These are phyloP conservation scores for Hyles vespertilio DNA, from an alignment of 1,140 invertebrate species.

Conservation along the genomic window DNA sequence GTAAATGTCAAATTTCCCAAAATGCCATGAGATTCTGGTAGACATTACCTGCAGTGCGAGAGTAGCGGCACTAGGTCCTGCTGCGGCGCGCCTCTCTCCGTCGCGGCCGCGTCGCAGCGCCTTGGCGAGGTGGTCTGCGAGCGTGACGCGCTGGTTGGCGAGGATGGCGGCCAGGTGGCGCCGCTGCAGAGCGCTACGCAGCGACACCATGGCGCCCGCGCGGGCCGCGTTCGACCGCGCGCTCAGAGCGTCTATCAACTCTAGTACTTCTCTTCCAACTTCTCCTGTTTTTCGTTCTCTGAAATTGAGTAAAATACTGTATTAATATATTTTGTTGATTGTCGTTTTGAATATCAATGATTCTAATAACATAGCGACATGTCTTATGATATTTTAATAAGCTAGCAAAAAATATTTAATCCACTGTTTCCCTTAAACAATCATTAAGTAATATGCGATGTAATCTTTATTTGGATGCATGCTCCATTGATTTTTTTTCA, in stretches of 20 bases:
- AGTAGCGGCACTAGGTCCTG: constrained; percentile 85
- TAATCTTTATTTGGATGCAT: too few relatives aligned
- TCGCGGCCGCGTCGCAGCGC: constrained; percentile 89
- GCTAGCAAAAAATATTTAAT: too few relatives aligned
- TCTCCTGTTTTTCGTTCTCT: constrained; percentile 81
- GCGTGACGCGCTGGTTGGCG: constrained; percentile 84
- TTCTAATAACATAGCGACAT: too few relatives aligned
- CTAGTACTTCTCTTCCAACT: constrained; percentile 91
- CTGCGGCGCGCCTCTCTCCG: constrained; percentile 87
- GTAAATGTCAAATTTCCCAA: too few relatives aligned
- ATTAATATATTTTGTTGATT: too few relatives aligned
- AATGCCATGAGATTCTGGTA: background rate
- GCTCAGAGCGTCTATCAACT: constrained; percentile 89
- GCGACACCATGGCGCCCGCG: constrained; percentile 81
- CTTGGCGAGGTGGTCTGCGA: constrained; percentile 87
- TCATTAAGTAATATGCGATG: too few relatives aligned
- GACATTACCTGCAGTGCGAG: constrained; percentile 85
- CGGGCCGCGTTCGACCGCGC: constrained; percentile 91
- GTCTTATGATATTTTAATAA: too few relatives aligned
- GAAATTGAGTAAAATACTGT: constrained; percentile 3
- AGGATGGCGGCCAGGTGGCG: constrained; percentile 89
- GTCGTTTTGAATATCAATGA: too few relatives aligned
- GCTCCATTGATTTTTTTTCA: too few relatives aligned
- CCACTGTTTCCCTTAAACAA: too few relatives aligned
- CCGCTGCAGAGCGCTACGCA: constrained; percentile 85